Base-by-base conservation (phyloP, 2,797 vertebrate genomes). In the Lepus oiostolus region DNA sequence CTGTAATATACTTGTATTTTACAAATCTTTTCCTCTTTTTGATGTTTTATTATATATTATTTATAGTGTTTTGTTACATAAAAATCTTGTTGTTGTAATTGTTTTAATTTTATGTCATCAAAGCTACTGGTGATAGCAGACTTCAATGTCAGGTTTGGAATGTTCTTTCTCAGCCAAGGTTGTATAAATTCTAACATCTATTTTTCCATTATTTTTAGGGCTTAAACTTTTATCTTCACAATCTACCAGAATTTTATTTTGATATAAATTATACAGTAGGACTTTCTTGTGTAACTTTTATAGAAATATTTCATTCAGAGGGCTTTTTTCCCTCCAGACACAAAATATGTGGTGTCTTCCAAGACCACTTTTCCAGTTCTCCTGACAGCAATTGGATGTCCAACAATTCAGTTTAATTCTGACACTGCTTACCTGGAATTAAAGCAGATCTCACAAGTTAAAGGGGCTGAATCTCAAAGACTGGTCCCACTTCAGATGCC, bases 161-260 rank as follows among this genome's bases (percentile, higher is more conserved):
- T 86, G 42, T 89, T 93, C 38, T 86, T 94, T 86, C 50, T 58
- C 24, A 90, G 72, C 11, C 81, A 90, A 79, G 52, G 85, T 76
- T 82, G 58, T 92, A 19, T 85, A 82, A 92, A 92, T 76, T 81
- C 47, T 92, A 75, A 85, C 24, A n/a, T 76, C 24, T 32, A 4
- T 89, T 91, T 88, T 87, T 50, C 32, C 47, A 21, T 84, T 72
- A 88, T 42, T 88, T 91, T 80, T 89, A 89, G 63, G 75, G n/a
- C 63, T 82, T 94, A 90, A 91, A 79, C 8, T 89, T 89, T 38
- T 28, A 82, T 77, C 71, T 92, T 90, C 72, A 93, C 38, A 85
- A 50, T 82, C 89, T 60, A 21, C 77, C 63, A 94, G 26, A 50
- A 77, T 85, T 89, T 92, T 85, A 77, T 89, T 94, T 90, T 77